Evolutionary conservation across 2,888 invertebrate genomes (phyloP).

Genomic region (Gibbula magus): DNA sequence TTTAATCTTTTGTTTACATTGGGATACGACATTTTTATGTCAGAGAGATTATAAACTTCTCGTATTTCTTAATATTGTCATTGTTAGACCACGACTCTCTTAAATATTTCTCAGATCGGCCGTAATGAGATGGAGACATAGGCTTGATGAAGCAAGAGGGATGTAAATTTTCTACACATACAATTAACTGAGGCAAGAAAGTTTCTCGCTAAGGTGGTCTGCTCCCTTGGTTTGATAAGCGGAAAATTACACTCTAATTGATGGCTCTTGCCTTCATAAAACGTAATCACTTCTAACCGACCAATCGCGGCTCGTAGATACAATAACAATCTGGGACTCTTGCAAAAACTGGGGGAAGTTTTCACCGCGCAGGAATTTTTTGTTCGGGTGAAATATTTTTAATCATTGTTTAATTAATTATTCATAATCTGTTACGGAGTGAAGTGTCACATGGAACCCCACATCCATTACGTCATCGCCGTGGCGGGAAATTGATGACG

Average conservation of each 20-base stretch:
- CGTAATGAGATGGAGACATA: neutral
- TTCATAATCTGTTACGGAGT: neutral
- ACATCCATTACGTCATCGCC: neutral
- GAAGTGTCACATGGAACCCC: too few relatives aligned
- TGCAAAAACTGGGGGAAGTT: neutral
- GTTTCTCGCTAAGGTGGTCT: constrained; percentile 19
- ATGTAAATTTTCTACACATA: constrained; percentile 11
- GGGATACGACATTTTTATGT: constrained; percentile 17
- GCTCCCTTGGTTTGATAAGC: constrained; percentile 11
- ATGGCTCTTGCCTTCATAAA: constrained; percentile 31
- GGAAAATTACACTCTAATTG: constrained; percentile 28
- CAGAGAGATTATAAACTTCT: constrained; percentile 14
- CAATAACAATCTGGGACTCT: constrained; percentile 20
- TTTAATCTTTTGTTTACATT: constrained; percentile 21
- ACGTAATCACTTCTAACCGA: constrained; percentile 2
- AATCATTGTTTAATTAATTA: neutral
- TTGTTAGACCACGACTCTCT: neutral
- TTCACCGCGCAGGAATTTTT: neutral
- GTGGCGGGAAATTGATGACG: neutral
- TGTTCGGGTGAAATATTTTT: neutral
- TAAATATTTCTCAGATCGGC: neutral
- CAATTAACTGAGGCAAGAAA: constrained; percentile 19
- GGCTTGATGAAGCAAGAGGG: constrained; percentile 12
- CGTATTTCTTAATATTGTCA: constrained; percentile 18
- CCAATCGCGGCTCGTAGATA: constrained; percentile 17